Conservation (phyloP, 1,140 invertebrate species). For the Drosophila biarmipes region DNA sequence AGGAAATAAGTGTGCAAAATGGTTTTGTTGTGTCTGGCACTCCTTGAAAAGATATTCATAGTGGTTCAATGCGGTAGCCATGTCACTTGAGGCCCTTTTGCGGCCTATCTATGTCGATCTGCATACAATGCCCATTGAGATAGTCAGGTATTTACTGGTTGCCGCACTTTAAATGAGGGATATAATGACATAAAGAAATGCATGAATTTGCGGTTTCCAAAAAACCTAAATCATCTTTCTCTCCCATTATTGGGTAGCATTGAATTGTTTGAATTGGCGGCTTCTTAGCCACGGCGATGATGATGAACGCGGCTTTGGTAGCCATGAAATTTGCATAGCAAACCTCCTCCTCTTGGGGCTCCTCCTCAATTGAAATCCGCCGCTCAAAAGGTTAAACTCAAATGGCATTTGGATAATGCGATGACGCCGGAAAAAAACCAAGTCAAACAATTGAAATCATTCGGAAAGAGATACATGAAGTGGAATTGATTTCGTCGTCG, state of each 20-base stretch:
- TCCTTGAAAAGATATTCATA: conserved; percentile 30
- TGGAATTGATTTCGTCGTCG: conserved; percentile 49
- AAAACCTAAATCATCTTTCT: conserved; percentile 36
- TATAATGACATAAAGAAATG: conserved; percentile 64
- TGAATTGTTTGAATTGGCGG: conserved; percentile 66
- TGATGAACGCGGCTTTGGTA: conserved; percentile 66
- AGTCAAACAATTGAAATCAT: conserved; percentile 66
- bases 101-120: conserved; percentile 42
- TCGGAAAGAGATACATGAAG: conserved; percentile 38
- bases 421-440: conserved; percentile 58
- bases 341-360: conserved; percentile 23
- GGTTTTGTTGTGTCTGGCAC: conserved; percentile 28
- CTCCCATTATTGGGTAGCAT: conserved; percentile 67
- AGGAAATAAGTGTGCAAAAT: conserved; percentile 34
- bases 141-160: conserved; percentile 41
- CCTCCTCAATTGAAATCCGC: conserved; percentile 52
- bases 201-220: conserved; percentile 69
- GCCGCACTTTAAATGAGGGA: conserved; percentile 33
- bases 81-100: conserved; percentile 57
- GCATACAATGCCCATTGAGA: conserved; percentile 71
- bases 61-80: conserved; percentile 44
- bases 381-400: conserved; percentile 73
- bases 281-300: conserved; percentile 34
- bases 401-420: conserved; percentile 79
- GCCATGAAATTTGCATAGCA: conserved; percentile 79